These are phyloP conservation scores for Atopsyche davidsoni DNA, from an alignment of 1,140 invertebrate genomes.

Conservation along the genomic window DNA sequence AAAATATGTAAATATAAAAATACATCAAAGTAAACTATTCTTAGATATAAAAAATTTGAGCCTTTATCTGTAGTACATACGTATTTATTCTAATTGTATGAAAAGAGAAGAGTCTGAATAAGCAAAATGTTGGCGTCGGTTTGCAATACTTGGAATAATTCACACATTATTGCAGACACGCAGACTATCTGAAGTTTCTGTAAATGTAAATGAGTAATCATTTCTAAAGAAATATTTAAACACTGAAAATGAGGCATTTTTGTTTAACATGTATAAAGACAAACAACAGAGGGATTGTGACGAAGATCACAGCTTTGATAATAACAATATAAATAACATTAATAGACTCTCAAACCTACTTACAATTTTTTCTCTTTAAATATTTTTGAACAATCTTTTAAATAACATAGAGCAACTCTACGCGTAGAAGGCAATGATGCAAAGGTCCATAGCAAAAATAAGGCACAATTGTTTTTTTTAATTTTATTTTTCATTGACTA, in stretches of 20 bases:
- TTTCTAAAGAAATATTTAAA: slow-evolving; percentile 1
- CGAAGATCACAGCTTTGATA: slow-evolving; percentile 21
- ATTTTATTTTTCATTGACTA: slow-evolving; percentile 14
- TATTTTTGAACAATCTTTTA: background rate
- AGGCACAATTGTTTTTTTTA: slow-evolving; percentile 14
- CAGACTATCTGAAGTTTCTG: background rate
- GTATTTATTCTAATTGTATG: too few relatives aligned
- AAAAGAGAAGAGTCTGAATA: too few relatives aligned
- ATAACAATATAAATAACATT: slow-evolving; percentile 25
- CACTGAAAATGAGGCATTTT: background rate
- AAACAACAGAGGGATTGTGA: slow-evolving; percentile 17
- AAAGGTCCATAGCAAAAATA: slow-evolving; percentile 2
- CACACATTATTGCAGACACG: background rate
- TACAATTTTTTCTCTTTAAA: background rate
- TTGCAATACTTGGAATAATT: too few relatives aligned
- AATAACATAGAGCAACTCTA: background rate
- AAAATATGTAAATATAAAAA: too few relatives aligned
- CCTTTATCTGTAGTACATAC: too few relatives aligned
- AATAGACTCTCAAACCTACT: slow-evolving; percentile 10
- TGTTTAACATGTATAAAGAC: background rate
- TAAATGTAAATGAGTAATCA: background rate
- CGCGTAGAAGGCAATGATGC: background rate
- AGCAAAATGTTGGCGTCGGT: too few relatives aligned
- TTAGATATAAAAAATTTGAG: too few relatives aligned
- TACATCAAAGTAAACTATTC: too few relatives aligned